Base-by-base conservation (phyloP, 2,113 vertebrate genomes). In the Tachuris rubrigastra region DNA sequence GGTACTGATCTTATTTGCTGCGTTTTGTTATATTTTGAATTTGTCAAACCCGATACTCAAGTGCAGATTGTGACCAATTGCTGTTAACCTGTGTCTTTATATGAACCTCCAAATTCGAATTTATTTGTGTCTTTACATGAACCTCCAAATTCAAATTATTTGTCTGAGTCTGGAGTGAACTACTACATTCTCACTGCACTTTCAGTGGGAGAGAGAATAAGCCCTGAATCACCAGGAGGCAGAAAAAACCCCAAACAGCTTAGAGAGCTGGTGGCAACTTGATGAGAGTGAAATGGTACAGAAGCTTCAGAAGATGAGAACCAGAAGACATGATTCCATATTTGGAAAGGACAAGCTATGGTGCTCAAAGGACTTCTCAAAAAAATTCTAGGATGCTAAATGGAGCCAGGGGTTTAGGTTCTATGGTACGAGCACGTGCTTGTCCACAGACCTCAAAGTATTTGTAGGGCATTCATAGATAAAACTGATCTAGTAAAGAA, bases 391-490 rank as follows among this genome's bases (percentile, higher is more conserved):
- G 27, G 31, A 7, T 12, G 9, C 30, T 47, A 41, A 86, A 19
- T 23, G 27, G n/a, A 73, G 42, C 9, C 33, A 53, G 17, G 15
- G 5, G 11, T 46, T 92, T 20, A 46, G 58, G 16, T 18, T 35
- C 24, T 79, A 10, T 44, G 31, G 20, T 39, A 35, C 5, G 8
- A 46, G 14, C 31, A 13, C 47, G 23, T 35, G 21, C 24, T 58
- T 44, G 12, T 28, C 21, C 22, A 33, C 11, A 66, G 35, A 66
- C 1, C 0, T 39, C n/a, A 44, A 17, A n/a, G 16, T n/a, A n/a
- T 15, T 39, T 76, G 15, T 18, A 50, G 10, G 10, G 90, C 28
- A 53, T 23, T n/a, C 50, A 80, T 6, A 77, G n/a, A 74, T 42
- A 77, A 46, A 42, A 46, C 4, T 9, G 5, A 80, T 17, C 14